Evolutionary conservation across 2,888 invertebrate genomes (phyloP), one percentile per base, ranked within the genome.

Genomic region (Petrolisthes manimaculis): DNA sequence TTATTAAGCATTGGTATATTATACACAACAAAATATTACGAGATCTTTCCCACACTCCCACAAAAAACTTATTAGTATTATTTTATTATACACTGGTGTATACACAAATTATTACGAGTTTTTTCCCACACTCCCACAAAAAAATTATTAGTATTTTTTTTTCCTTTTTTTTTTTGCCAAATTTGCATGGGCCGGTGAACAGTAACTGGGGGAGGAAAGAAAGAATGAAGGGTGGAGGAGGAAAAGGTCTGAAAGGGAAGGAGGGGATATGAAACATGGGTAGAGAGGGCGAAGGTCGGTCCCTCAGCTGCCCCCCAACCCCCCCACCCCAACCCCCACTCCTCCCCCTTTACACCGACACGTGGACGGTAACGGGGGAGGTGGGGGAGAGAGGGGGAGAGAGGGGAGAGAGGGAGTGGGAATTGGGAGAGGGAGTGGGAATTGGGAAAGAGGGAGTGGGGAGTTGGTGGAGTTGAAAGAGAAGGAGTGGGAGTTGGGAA

Each of bases 301-400:
- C 55, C 54, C 74, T 83, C 83, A 83, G 83, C 83, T 84, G 84
- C 84, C 77, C 84, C 77, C 54, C 6, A 14, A 61, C 61, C 14
- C 61, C 8, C 61, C 61, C 61, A 61, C 8, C 61, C 61, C 61
- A 6, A 6, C 14, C 61, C 74, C 74, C 84, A 37, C 67, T n/a
- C 74, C 75, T 75, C 71, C 84, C 74, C 61, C 55, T 37, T 56
- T 74, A 74, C 74, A 74, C 80, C 21, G 9, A 61, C 61, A 55
- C 54, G 71, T 5, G 5, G 71, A 71, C 4, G 53, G 78, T 24
- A 18, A 55, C 5, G n/a, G 67, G 67, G 24, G 5, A 9, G 37
- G 79, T 9, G 5, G 56, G 77, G 24, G 53, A 21, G n/a, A n/a
- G 81, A 67, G 74, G 56, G 24, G 71, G 24, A 5, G 74, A 51